Conservation (phyloP, 92 coral and sea anemone genomes). For the Siderastrea radians region DNA sequence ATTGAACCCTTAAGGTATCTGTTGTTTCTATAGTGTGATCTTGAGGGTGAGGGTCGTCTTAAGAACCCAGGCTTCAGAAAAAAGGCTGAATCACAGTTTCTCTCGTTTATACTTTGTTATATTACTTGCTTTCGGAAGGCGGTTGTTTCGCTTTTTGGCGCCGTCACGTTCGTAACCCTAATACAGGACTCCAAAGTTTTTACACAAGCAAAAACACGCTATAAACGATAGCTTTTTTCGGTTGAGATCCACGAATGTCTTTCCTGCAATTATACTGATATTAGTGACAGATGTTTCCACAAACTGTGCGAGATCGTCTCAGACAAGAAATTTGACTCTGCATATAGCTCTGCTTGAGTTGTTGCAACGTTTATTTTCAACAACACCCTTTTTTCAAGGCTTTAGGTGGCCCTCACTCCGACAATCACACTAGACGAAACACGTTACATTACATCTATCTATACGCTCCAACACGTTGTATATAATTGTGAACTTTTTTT, state of each 20-base stretch:
- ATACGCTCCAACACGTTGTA: conserved; percentile 2
- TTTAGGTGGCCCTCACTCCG: not conserved
- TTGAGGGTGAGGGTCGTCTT: not conserved
- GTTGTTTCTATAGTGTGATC: not conserved
- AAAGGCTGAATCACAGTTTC: too few relatives aligned
- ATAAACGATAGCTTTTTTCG: not conserved
- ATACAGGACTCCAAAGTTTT: too few relatives aligned
- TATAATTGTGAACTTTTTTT: not conserved
- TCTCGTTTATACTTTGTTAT: too few relatives aligned
- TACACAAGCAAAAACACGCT: not conserved
- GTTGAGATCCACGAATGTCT: not conserved
- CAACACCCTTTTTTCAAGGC: not conserved
- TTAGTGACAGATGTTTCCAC: not conserved
- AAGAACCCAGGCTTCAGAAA: too few relatives aligned
- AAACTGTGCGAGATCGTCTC: not conserved
- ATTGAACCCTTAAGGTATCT: not conserved
- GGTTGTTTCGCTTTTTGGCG: not conserved
- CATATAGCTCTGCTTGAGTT: not conserved
- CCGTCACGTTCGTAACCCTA: not conserved
- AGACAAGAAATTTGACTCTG: not conserved
- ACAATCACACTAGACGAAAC: not conserved
- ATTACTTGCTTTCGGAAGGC: not conserved
- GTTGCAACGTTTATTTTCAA: not conserved
- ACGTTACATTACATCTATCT: not conserved
- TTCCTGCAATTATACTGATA: not conserved